Evolutionary conservation across 2,113 vertebrate species (phyloP), one percentile per base, ranked within the genome.

Genomic region (Athene noctua): DNA sequence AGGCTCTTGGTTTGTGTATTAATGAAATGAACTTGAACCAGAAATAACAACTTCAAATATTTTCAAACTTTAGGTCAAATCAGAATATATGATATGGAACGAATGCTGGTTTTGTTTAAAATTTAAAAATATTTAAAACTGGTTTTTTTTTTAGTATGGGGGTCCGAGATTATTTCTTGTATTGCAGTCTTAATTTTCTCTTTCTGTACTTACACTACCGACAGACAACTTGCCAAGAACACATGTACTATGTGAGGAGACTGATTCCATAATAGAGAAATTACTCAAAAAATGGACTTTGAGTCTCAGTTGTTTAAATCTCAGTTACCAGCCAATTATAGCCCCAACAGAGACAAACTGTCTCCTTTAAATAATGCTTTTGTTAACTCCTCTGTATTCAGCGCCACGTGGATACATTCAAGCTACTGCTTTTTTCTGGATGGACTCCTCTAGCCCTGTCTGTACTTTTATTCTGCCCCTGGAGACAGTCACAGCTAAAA

Each of bases 331-430:
- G 96, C 95, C 84, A 63, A 82, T 88, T 92, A 71, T 52, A 93
- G 80, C 72, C 95, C 84, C 93, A 91, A 52, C 63, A 80, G 96
- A 96, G 94, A 97, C 96, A 95, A 96, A 88, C 89, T 90, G 92
- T 90, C 96, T 95, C 90, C 84, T 94, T 93, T 90, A 83, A 87
- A 95, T 95, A 95, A 95, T 92, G 91, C 94, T 88, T 96, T 96
- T 95, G 89, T 95, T 95, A 88, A 93, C 84, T 92, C 62, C 89
- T 71, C 92, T 92, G 86, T 85, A 66, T 87, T 95, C 84, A 62
- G 2, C 4, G 59, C 95, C 95, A 97, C 67, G 91, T 96, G 97
- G 94, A 96, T 83, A 46, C 87, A 94, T 94, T 95, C 92, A 95
- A 66, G 81, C 94, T 91, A 91, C 78, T 92, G 81, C n/a, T 65